Evolutionary conservation across 2,888 invertebrate genomes (phyloP).

Genomic region (Dicyrtomina minuta): DNA sequence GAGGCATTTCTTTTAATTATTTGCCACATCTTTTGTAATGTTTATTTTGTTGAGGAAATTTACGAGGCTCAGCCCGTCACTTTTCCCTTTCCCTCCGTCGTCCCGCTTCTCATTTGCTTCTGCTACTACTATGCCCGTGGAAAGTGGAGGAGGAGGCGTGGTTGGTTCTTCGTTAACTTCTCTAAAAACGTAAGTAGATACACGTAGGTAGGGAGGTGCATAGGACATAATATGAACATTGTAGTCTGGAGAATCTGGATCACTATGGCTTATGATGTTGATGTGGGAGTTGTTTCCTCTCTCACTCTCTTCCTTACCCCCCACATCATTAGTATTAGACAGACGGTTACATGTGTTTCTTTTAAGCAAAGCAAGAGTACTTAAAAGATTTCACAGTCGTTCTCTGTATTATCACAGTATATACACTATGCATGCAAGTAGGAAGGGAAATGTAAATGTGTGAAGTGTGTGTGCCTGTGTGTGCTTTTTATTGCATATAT

Average conservation of each 20-base stretch:
- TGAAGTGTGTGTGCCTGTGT: too few species aligned
- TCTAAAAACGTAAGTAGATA: too few species aligned
- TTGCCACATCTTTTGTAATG: constrained; percentile 39
- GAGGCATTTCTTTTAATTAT: constrained; percentile 42
- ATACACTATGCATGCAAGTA: too few species aligned
- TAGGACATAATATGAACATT: too few species aligned
- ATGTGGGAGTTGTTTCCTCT: background rate
- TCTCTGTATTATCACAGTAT: too few species aligned
- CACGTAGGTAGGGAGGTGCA: too few species aligned
- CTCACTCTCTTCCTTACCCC: background rate
- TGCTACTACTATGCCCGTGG: background rate
- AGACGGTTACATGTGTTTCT: too few species aligned
- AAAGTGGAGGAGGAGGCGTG: constrained; percentile 24
- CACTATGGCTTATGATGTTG: background rate
- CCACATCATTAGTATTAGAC: background rate
- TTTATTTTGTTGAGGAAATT: constrained; percentile 38
- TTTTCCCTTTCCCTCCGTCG: constrained; percentile 12
- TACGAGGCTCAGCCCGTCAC: constrained; percentile 37
- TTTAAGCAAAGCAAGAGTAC: too few species aligned
- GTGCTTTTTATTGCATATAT: too few species aligned
- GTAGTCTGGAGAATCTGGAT: background rate
- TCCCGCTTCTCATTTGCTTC: background rate
- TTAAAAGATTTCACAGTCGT: too few species aligned
- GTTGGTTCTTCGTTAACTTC: background rate
- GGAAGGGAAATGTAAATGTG: too few species aligned